Conservation (phyloP, 2,888 invertebrate genomes). For the Ophion obscuratus region DNA sequence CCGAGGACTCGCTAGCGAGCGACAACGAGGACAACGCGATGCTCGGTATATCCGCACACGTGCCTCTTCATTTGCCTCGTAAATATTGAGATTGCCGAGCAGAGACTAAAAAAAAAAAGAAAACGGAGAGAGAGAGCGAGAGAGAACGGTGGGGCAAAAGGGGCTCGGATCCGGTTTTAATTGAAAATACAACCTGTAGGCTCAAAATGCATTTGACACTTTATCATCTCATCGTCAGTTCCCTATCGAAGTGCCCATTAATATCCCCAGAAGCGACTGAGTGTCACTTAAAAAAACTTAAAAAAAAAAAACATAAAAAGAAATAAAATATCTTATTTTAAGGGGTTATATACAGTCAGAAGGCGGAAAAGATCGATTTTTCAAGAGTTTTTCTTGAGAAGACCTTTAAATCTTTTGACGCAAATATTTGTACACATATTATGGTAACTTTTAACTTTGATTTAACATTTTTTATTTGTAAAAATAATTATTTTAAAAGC, state of each 20-base stretch:
- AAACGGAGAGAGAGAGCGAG: conserved; percentile 63
- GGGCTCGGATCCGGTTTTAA: conserved; percentile 8
- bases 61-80: conserved; percentile 75
- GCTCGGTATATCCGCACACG: conserved; percentile 76
- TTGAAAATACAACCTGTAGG: not conserved
- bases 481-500: no score
- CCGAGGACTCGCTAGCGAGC: conserved; percentile 82
- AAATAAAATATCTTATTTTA: no score
- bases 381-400: no score
- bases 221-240: not conserved
- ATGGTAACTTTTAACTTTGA: no score
- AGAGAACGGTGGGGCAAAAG: conserved; percentile 44
- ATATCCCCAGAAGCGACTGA: not conserved
- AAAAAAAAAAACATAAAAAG: no score
- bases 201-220: not conserved
- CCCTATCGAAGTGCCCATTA: no score
- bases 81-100: conserved; percentile 60
- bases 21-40: conserved; percentile 80
- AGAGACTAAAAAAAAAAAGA: conserved; percentile 20
- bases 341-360: no score
- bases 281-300: no score
- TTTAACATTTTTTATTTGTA: no score
- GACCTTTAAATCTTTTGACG: no score
- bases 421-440: no score
- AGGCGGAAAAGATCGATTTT: no score